Evolutionary conservation across 1,140 invertebrate genomes (phyloP).

Genomic region (Plodia interpunctella): DNA sequence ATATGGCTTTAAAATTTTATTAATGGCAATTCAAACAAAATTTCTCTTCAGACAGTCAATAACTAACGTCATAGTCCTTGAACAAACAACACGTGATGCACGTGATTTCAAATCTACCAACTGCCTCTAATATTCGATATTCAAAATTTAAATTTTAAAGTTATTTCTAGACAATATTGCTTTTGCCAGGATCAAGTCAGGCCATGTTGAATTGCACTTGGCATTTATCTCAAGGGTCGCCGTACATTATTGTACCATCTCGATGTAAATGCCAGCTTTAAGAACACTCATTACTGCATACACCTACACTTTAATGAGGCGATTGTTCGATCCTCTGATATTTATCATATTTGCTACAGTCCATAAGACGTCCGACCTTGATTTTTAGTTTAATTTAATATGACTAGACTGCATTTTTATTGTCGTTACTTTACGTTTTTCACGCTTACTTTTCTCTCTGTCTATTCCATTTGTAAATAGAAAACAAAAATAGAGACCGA

Average conservation of each 20-base stretch:
- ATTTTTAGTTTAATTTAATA: background rate
- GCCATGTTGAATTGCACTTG: background rate
- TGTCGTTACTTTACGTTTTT: too few species aligned
- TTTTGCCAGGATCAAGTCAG: background rate
- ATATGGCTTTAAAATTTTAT: background rate
- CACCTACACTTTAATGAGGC: background rate
- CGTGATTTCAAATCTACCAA: conserved; percentile 14
- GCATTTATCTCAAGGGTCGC: background rate
- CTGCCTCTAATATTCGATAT: background rate
- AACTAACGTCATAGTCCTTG: conserved; percentile 15
- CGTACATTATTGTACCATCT: background rate
- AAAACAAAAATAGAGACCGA: too few species aligned
- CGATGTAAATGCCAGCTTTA: background rate
- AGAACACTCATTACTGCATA: background rate
- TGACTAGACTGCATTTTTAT: too few species aligned
- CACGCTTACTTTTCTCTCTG: too few species aligned
- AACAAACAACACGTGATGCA: conserved; percentile 16
- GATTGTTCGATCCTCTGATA: conserved; percentile 1
- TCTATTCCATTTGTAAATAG: too few species aligned
- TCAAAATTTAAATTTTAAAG: background rate
- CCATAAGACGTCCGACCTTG: background rate
- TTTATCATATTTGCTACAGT: conserved; percentile 1
- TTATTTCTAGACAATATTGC: background rate
- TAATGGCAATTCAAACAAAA: background rate
- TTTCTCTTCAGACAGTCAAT: conserved; percentile 6